A percentile compares a stretch with the other conserved stretches of the same genome.
Evolutionary conservation across 2,113 vertebrate genomes (phyloP).

Genomic region (Anguilla japonica): DNA sequence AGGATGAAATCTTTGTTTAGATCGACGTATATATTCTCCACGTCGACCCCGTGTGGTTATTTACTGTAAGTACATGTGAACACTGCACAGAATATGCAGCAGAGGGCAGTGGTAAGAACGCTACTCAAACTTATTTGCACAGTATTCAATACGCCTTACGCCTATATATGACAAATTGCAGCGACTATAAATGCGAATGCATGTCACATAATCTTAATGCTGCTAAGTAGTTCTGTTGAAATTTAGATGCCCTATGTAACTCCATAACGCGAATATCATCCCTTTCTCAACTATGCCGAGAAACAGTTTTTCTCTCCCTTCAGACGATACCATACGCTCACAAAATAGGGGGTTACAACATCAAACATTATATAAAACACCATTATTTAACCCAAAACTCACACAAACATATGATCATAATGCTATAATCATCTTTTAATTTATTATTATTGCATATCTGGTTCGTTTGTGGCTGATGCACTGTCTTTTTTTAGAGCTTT

Average conservation of each 20-base stretch:
- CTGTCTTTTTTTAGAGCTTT: neutral
- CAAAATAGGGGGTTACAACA: neutral
- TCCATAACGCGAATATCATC: neutral
- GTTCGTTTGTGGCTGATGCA: neutral
- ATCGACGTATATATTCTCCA: neutral
- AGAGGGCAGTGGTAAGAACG: slow-evolving; percentile 16
- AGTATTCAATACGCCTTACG: neutral
- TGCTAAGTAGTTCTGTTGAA: neutral
- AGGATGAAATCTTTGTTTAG: slow-evolving; percentile 2
- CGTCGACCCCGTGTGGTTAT: slow-evolving; percentile 9
- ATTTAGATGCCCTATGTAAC: neutral
- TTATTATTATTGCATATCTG: neutral
- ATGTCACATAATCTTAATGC: neutral
- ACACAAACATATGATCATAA: neutral
- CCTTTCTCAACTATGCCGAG: neutral
- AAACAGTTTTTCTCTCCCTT: neutral
- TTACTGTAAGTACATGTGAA: slow-evolving; percentile 18
- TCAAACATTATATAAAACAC: neutral
- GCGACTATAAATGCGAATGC: neutral
- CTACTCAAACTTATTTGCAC: neutral
- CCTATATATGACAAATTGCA: neutral
- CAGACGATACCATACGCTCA: neutral
- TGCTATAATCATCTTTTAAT: neutral
- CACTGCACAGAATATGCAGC: neutral
- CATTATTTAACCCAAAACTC: neutral